These are phyloP conservation scores for Drosophila anomalipes DNA, from an alignment of 2,888 invertebrate species.

Conservation along the genomic window DNA sequence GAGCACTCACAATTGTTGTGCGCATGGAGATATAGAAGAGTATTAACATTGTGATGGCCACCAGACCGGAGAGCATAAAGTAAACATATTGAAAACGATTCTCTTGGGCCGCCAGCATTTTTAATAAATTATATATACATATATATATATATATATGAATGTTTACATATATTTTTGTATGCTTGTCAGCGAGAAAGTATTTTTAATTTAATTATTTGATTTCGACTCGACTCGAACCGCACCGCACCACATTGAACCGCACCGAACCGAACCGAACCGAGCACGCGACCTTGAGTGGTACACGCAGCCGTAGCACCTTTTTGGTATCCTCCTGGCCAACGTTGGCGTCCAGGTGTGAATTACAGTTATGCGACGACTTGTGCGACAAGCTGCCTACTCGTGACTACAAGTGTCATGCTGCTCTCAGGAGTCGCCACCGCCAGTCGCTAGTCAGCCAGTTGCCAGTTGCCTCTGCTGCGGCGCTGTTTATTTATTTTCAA, in stretches of 20 bases:
- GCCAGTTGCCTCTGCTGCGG: conserved; percentile 16
- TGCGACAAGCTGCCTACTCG: conserved; percentile 62
- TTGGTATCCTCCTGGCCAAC: conserved; percentile 19
- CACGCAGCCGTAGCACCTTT: conserved; percentile 51
- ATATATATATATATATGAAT: background rate
- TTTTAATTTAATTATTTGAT: conserved; percentile 50
- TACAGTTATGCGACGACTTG: conserved; percentile 58
- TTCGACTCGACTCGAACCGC: background rate
- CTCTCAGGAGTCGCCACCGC: conserved; percentile 69
- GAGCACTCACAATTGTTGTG: conserved; percentile 79
- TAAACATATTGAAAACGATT: conserved; percentile 82
- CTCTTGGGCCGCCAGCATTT: conserved; percentile 72
- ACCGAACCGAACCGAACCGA: conserved; percentile 2
- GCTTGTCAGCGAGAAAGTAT: conserved; percentile 24
- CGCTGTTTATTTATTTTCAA: conserved; percentile 23
- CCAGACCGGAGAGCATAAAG: conserved; percentile 81
- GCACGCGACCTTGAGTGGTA: conserved; percentile 50
- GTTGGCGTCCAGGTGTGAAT: conserved; percentile 57
- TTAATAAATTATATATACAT: conserved; percentile 13
- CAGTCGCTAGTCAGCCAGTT: conserved; percentile 19
- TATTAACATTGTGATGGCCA: conserved; percentile 80
- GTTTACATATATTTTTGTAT: conserved; percentile 13
- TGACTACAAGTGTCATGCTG: conserved; percentile 67
- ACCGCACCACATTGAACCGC: background rate
- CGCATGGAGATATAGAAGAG: conserved; percentile 81